A percentile compares a stretch with the other conserved stretches of the same genome.
phyloP scores from a whole-genome alignment of 2,888 invertebrate species.

The Cyclophora punctaria region DNA sequence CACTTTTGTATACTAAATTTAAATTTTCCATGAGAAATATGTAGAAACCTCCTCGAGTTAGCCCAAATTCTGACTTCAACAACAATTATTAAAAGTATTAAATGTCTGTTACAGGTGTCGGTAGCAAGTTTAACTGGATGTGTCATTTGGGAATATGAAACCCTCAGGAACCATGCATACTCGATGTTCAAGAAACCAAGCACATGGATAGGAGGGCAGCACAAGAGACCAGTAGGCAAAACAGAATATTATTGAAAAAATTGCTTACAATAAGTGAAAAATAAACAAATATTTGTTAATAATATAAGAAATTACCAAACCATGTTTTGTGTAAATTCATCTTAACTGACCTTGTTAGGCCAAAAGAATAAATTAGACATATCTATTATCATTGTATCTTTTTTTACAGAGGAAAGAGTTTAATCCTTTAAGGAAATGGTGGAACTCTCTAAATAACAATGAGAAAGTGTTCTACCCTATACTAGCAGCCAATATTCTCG shows the following conservation, averaged over 20 bases:
- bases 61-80: no score
- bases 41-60: no score
- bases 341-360: no score
- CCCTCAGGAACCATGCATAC: conserved; percentile 70
- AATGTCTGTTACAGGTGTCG: conserved; percentile 72
- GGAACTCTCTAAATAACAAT: conserved; percentile 82
- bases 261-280: no score
- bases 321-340: background rate
- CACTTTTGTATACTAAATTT: no score
- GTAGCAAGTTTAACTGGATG: conserved; percentile 82
- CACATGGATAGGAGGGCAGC: conserved; percentile 67
- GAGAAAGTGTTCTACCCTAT: conserved; percentile 88
- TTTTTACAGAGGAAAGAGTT: conserved; percentile 48
- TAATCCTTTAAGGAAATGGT: conserved; percentile 76
- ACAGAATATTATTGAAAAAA: no score
- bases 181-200: conserved; percentile 67
- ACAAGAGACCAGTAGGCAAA: conserved; percentile 27
- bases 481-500: conserved; percentile 83
- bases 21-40: no score
- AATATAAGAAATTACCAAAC: background rate
- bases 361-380: no score
- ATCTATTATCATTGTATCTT: background rate
- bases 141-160: conserved; percentile 92
- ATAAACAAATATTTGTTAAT: no score
- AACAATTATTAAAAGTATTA: no score